Evolutionary conservation across 2,113 vertebrate genomes (phyloP), one percentile per base, ranked within the genome.

Genomic region (Rhipidura dahli): DNA sequence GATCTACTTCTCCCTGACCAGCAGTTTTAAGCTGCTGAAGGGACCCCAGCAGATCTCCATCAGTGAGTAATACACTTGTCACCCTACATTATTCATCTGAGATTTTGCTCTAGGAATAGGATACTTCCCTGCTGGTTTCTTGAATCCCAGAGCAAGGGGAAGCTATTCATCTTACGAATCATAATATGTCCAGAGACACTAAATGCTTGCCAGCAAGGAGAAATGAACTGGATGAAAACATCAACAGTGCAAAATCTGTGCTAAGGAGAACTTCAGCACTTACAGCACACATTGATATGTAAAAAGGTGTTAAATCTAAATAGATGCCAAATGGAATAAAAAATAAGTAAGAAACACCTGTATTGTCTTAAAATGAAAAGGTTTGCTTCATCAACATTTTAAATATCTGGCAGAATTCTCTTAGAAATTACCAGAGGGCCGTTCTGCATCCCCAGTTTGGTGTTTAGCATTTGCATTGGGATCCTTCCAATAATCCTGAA

Each of bases 171-270:
- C n/a, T 77, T 83, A 77, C 77, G 78, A 91, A 80, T 93, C 60
- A 69, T 44, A 77, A 66, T 53, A 60, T 11, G 31, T 86, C 87
- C 87, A 37, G 63, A 94, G 87, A 56, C 71, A 66, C 6, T 51
- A 91, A 94, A 78, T 73, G 15, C 65, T 82, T 87, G 59, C 83
- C 78, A 94, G 75, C 42, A 72, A 79, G 90, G 49, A 94, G 57
- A 85, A 94, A 82, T 11, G 10, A 80, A 85, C 45, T 42, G 44
- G 42, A 77, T 65, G 45, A 63, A 93, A 95, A 90, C n/a, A 83
- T n/a, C 59, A 83, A 70, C 35, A 56, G 44, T 27, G 37, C 13
- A 83, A 91, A 80, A 78, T 47, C 54, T 35, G 37, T 61, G 65
- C 57, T 71, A 49, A 70, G 44, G 56, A 90, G 64, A 89, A 60